phyloP scores from a whole-genome alignment of 1,140 invertebrate genomes.

The Parapsyche elsis region DNA sequence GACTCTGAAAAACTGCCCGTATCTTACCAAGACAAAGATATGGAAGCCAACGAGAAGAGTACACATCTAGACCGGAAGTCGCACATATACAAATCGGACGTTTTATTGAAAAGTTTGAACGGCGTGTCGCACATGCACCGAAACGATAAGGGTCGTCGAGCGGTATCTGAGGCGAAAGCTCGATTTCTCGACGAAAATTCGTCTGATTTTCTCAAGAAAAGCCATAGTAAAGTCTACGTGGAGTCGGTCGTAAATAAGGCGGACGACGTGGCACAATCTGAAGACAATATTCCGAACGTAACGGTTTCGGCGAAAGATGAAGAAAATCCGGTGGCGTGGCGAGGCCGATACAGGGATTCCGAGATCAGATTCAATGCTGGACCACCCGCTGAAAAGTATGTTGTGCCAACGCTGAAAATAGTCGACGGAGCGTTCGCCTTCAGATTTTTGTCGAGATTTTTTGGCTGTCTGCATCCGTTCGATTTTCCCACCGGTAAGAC shows the following conservation, averaged over 20 bases:
- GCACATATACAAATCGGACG: constrained; percentile 27
- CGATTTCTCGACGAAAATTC: neutral
- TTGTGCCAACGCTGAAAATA: constrained; percentile 48
- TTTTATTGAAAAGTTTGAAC: constrained; percentile 8
- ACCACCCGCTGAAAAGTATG: constrained; percentile 50
- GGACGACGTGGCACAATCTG: neutral
- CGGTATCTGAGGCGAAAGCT: constrained; percentile 32
- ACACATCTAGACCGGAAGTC: constrained; percentile 39
- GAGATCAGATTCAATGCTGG: constrained; percentile 52
- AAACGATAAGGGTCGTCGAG: constrained; percentile 50
- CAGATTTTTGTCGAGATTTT: constrained; percentile 54
- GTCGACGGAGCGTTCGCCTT: constrained; percentile 51
- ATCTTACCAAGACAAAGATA: constrained; percentile 46
- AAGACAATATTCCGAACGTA: neutral
- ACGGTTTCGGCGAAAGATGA: constrained; percentile 38
- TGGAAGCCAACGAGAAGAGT: constrained; percentile 51
- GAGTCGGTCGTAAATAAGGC: constrained; percentile 21
- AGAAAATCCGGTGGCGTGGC: constrained; percentile 49
- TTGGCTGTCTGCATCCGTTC: constrained; percentile 53
- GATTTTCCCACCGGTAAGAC: constrained; percentile 54
- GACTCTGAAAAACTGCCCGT: neutral
- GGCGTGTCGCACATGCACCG: constrained; percentile 44
- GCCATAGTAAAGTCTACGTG: neutral
- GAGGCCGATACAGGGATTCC: constrained; percentile 41
- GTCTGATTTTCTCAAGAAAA: constrained; percentile 13